Percentiles rank a stretch among this genome's conserved stretches.
Conservation (phyloP, 2,888 invertebrate genomes). For the Orthosia gracilis region DNA sequence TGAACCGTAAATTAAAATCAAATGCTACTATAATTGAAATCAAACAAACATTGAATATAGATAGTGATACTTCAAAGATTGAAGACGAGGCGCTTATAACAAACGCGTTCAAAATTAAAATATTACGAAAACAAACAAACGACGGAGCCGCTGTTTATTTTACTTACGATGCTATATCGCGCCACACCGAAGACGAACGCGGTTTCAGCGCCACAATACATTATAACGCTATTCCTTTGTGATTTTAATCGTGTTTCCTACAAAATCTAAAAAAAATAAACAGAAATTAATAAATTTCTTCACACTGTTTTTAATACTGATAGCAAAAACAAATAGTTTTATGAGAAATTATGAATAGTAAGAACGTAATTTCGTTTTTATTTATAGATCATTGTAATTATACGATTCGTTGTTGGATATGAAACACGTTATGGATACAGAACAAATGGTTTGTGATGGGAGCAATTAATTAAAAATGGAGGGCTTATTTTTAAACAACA, state of each 20-base stretch:
- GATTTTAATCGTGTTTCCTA: conserved; percentile 64
- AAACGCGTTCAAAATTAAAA: conserved; percentile 85
- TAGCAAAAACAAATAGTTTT: conserved; percentile 56
- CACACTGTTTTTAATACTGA: conserved; percentile 57
- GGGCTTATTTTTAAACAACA: background rate
- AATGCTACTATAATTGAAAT: conserved; percentile 63
- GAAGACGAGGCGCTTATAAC: conserved; percentile 75
- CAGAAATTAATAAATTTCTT: conserved; percentile 64
- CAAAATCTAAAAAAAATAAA: conserved; percentile 61
- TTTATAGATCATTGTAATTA: conserved; percentile 57
- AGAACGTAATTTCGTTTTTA: conserved; percentile 41
- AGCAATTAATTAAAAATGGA: conserved; percentile 4
- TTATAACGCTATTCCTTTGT: conserved; percentile 66
- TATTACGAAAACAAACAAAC: conserved; percentile 85
- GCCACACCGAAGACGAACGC: conserved; percentile 78
- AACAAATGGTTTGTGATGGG: conserved; percentile 14
- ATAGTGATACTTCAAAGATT: conserved; percentile 81
- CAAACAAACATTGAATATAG: conserved; percentile 64
- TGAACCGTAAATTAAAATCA: conserved; percentile 52
- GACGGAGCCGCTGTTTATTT: conserved; percentile 79
- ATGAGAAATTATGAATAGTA: conserved; percentile 52
- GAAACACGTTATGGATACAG: conserved; percentile 41
- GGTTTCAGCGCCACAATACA: conserved; percentile 64
- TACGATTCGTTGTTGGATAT: conserved; percentile 53
- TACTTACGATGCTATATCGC: conserved; percentile 80